Conservation (phyloP, 1,140 invertebrate genomes). For the Steinernema khuongi region DNA sequence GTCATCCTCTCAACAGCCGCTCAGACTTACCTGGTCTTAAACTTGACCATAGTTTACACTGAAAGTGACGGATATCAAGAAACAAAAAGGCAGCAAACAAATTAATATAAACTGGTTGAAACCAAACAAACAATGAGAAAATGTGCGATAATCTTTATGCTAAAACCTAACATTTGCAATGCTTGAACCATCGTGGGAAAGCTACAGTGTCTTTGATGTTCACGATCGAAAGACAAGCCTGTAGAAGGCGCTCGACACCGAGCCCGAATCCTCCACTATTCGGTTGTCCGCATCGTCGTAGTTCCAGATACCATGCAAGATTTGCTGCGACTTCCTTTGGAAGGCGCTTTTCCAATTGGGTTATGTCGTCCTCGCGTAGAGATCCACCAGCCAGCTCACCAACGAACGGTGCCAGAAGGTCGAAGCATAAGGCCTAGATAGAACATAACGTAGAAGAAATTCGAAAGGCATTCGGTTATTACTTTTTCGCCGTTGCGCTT, state of each 20-base stretch:
- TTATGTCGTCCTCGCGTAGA: constrained; percentile 75
- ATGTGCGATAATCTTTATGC: not conserved
- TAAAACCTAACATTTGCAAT: constrained; percentile 70
- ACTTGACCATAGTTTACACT: constrained; percentile 12
- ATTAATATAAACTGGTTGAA: not conserved
- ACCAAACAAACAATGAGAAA: constrained; percentile 11
- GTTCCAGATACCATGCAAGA: constrained; percentile 72
- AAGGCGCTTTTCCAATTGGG: constrained; percentile 62
- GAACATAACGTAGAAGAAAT: not conserved
- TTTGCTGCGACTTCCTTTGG: constrained; percentile 57
- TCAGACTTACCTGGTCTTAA: constrained; percentile 19
- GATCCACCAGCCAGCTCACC: constrained; percentile 90
- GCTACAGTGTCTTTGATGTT: constrained; percentile 88
- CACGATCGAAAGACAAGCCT: constrained; percentile 59
- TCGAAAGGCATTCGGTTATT: constrained; percentile 60
- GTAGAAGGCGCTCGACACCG: constrained; percentile 84
- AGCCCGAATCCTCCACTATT: constrained; percentile 87
- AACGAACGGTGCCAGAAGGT: constrained; percentile 77
- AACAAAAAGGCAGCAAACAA: not conserved
- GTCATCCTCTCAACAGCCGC: not conserved
- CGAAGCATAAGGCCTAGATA: constrained; percentile 66
- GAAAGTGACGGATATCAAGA: not conserved
- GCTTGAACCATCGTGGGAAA: constrained; percentile 83
- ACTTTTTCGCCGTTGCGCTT: constrained; percentile 66
- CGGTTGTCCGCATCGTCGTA: constrained; percentile 78